A percentile compares a stretch with the other conserved stretches of the same genome.
These are phyloP conservation scores for Spondyliosoma cantharus DNA, from an alignment of 2,797 vertebrate species.

Conservation along the genomic window DNA sequence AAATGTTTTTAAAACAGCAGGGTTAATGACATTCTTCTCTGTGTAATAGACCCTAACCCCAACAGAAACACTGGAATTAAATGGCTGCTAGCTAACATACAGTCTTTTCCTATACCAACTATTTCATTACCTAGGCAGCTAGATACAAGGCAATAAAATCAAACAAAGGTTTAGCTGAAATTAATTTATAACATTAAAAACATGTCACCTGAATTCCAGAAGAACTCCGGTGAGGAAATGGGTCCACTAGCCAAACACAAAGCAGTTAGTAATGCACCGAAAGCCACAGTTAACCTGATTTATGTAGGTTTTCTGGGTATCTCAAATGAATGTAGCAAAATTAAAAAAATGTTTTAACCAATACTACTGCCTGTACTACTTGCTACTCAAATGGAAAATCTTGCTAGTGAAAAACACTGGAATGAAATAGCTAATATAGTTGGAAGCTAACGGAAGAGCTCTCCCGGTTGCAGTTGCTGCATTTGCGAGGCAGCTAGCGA, in stretches of 20 bases:
- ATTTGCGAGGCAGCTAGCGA: not conserved
- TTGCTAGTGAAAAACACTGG: too few species aligned
- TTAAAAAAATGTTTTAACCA: slow-evolving; percentile 11
- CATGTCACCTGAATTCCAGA: slow-evolving; percentile 12
- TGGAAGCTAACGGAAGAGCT: not conserved
- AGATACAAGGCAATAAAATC: not conserved
- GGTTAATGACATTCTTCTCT: not conserved
- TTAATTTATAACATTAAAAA: slow-evolving; percentile 15
- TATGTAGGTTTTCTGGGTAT: slow-evolving; percentile 19
- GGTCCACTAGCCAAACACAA: slow-evolving; percentile 2
- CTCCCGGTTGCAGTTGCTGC: not conserved
- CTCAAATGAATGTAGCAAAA: slow-evolving; percentile 8
- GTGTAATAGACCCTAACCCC: not conserved
- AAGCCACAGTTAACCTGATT: not conserved
- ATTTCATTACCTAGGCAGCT: not conserved
- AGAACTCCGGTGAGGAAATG: slow-evolving; percentile 3
- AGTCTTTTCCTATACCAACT: not conserved
- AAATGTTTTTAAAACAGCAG: slow-evolving; percentile 2
- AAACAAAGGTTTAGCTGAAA: not conserved
- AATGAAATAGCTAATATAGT: too few species aligned
- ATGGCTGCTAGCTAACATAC: not conserved
- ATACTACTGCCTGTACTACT: slow-evolving; percentile 3
- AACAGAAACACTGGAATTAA: not conserved
- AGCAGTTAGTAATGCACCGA: not conserved
- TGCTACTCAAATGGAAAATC: not conserved